These are phyloP conservation scores for Syngnathus acus DNA, from an alignment of 2,797 vertebrate genomes.

Conservation along the genomic window DNA sequence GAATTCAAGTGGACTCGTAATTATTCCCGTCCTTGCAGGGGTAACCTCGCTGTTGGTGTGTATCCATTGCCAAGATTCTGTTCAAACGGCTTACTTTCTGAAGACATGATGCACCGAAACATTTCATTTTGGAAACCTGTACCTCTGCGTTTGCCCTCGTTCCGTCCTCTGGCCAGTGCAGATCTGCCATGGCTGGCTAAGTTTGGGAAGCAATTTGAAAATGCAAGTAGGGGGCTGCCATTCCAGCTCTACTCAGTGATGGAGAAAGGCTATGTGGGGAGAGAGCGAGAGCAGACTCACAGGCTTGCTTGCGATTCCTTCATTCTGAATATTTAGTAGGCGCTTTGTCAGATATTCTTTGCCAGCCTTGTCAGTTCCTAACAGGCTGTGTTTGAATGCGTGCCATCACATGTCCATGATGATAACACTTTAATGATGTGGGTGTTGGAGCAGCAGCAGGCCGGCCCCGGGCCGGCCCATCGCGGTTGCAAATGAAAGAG, in stretches of 20 bases:
- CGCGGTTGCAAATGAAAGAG: constrained; percentile 14
- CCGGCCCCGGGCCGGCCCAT: constrained; percentile 12
- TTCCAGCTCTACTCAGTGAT: constrained; percentile 24
- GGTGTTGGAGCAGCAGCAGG: constrained; percentile 15
- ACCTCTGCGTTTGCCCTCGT: constrained; percentile 29
- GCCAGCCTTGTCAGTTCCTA: constrained; percentile 18
- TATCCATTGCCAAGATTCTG: constrained; percentile 24
- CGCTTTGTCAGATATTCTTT: constrained; percentile 16
- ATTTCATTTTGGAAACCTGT: constrained; percentile 27
- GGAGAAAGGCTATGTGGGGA: background rate
- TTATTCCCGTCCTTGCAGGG: constrained; percentile 13
- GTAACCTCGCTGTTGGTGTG: constrained; percentile 25
- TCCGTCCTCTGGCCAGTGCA: constrained; percentile 29
- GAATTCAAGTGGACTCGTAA: background rate
- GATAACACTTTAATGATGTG: constrained; percentile 34
- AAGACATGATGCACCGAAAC: constrained; percentile 16
- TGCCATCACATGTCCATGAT: constrained; percentile 9
- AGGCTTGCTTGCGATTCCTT: constrained; percentile 13
- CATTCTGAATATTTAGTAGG: constrained; percentile 8
- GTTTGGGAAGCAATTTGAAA: constrained; percentile 41
- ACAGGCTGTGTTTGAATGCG: constrained; percentile 4
- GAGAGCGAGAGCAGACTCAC: constrained; percentile 4
- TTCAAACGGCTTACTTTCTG: constrained; percentile 9
- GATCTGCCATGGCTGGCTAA: constrained; percentile 32
- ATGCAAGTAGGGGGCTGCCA: constrained; percentile 29